Evolutionary conservation across 2,797 vertebrate genomes (phyloP).

Genomic region (Pseudochromis fuscus): DNA sequence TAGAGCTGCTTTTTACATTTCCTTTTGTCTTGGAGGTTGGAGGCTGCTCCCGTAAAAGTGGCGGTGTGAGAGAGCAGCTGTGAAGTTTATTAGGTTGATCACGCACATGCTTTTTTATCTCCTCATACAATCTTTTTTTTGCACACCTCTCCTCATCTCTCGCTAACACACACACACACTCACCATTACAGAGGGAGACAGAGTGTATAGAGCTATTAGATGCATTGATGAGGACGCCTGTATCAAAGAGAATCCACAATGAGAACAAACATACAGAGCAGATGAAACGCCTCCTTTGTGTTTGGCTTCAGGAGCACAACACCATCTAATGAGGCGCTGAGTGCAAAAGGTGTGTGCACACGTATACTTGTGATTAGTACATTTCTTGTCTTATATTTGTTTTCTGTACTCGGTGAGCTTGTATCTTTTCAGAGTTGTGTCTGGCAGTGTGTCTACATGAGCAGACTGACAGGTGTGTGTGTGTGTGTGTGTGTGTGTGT

Average conservation of each 20-base stretch:
- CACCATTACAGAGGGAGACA: slow-evolving; percentile 26
- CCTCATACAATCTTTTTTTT: background rate
- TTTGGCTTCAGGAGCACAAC: slow-evolving; percentile 55
- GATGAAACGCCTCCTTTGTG: slow-evolving; percentile 77
- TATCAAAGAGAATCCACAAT: slow-evolving; percentile 76
- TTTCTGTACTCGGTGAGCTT: slow-evolving; percentile 11
- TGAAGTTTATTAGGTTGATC: slow-evolving; percentile 72
- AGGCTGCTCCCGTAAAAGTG: slow-evolving; percentile 67
- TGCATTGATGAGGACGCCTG: slow-evolving; percentile 61
- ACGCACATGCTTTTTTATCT: background rate
- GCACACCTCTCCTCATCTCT: slow-evolving; percentile 26
- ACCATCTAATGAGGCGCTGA: slow-evolving; percentile 60
- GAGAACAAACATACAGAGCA: slow-evolving; percentile 75
- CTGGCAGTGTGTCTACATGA: slow-evolving; percentile 41
- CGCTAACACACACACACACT: slow-evolving; percentile 23
- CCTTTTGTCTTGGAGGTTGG: slow-evolving; percentile 77
- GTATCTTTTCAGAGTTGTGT: slow-evolving; percentile 37
- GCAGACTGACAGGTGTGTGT: slow-evolving; percentile 66
- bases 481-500: slow-evolving; percentile 34
- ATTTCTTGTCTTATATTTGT: slow-evolving; percentile 47
- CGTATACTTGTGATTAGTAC: slow-evolving; percentile 33
- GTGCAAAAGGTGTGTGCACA: slow-evolving; percentile 23
- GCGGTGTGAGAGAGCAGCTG: slow-evolving; percentile 64
- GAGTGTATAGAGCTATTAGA: slow-evolving; percentile 66
- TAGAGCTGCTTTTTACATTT: slow-evolving; percentile 73